These are phyloP conservation scores for Stenoptilia bipunctidactyla DNA, from an alignment of 2,888 invertebrate species.

Conservation along the genomic window DNA sequence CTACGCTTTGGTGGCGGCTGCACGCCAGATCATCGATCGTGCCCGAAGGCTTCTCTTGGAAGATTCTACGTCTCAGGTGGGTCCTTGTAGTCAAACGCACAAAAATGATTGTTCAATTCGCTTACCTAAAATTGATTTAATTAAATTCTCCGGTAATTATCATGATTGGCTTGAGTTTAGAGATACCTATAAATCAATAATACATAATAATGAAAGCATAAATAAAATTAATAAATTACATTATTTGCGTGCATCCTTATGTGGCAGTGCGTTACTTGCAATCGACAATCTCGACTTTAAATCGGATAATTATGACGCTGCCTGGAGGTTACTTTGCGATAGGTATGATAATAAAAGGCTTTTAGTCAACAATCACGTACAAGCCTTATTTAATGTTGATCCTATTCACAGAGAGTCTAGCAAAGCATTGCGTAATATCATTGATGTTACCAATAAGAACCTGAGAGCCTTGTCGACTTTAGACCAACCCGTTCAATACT, in stretches of 20 bases:
- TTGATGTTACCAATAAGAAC: constrained; percentile 3
- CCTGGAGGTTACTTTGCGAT: background rate
- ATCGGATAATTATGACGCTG: constrained; percentile 6
- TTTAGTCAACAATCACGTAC: constrained; percentile 16
- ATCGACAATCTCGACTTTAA: constrained; percentile 12
- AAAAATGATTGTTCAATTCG: constrained; percentile 4
- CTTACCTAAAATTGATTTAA: constrained; percentile 13
- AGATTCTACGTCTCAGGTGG: background rate
- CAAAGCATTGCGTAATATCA: constrained; percentile 9
- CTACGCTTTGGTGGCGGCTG: constrained; percentile 6
- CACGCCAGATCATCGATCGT: constrained; percentile 4
- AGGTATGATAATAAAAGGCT: constrained; percentile 12
- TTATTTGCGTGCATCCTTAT: constrained; percentile 10
- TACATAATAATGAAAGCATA: constrained; percentile 7
- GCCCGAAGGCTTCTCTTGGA: constrained; percentile 1
- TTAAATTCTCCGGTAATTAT: constrained; percentile 10
- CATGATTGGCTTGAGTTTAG: constrained; percentile 11
- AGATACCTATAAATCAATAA: constrained; percentile 9
- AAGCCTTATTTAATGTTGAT: constrained; percentile 16
- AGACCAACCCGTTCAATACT: constrained; percentile 9
- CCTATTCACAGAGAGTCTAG: constrained; percentile 13
- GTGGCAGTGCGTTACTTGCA: constrained; percentile 10
- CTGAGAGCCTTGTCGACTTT: constrained; percentile 8
- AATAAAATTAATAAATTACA: constrained; percentile 10
- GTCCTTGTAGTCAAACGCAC: constrained; percentile 2